Evolutionary conservation across 1,140 invertebrate genomes (phyloP), one percentile per base, ranked within the genome.

Genomic region (Camponotus vicinus): DNA sequence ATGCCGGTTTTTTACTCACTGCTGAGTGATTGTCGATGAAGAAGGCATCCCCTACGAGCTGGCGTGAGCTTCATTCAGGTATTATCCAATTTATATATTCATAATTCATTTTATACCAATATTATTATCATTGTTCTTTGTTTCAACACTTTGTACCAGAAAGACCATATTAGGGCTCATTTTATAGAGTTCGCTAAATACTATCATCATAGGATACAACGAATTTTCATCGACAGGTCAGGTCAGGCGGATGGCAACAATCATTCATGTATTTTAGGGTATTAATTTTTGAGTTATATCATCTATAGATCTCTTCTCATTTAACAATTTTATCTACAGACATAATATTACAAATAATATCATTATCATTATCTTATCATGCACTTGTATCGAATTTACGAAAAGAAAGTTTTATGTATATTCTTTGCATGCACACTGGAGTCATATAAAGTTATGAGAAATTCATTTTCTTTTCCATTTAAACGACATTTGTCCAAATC

Each of bases 11-110:
- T 94, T 93, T 93, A 95, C 93, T 95, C 93, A 95, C 93, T 95
- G 95, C 95, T 93, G 93, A 95, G 93, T 95, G 94, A 94, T 94
- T 95, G 92, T 95, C 91, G 93, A 94, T 95, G 94, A 95, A 95
- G 95, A 95, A 94, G 94, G 92, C 95, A 95, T 94, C 95, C 94
- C 94, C 94, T 94, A 92, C 94, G 91, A 95, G 94, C 93, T 95
- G 94, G 92, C 92, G 94, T 93, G 93, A 94, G 94, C 93, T 93
- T 93, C 94, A 95, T 94, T 94, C 95, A 95, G 95, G 95, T 95
- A 95, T 95, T 95, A 95, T 95, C 95, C 94, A 95, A 95, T 95
- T 95, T 95, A 95, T 95, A 94, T 95, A 94, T 94, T 94, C 94
- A 95, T 95, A 95, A 94, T 95, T 94, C 92, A 94, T 94, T 94